Evolutionary conservation across 2,113 vertebrate genomes (phyloP).

Genomic region (Phalacrocorax pelagicus): DNA sequence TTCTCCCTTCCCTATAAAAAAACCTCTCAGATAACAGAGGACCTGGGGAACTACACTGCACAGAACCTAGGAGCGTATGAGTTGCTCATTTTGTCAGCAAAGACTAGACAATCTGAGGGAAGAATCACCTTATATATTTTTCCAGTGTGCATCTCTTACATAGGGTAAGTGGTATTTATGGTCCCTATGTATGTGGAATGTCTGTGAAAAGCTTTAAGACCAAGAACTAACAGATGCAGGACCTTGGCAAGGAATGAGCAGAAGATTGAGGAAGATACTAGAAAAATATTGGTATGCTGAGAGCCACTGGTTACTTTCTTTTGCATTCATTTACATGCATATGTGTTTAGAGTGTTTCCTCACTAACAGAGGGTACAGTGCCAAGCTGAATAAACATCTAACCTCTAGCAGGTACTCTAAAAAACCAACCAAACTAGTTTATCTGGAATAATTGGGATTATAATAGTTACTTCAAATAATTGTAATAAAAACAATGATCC

Average conservation of each 20-base stretch:
- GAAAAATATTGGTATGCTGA: not conserved
- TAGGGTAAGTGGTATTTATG: not conserved
- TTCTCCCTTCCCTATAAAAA: not conserved
- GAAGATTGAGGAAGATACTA: not conserved
- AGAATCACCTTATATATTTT: not conserved
- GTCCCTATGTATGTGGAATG: not conserved
- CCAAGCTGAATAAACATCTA: not conserved
- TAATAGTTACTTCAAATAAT: not conserved
- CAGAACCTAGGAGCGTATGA: fast-evolving
- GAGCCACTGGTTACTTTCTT: not conserved
- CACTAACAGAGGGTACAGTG: not conserved
- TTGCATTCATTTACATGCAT: not conserved
- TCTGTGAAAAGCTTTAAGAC: not conserved
- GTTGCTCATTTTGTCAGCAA: not conserved
- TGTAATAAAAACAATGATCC: not conserved
- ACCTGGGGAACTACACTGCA: no score
- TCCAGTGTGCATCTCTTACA: not conserved
- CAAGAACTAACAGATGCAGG: not conserved
- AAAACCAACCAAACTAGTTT: not conserved
- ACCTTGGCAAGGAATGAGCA: not conserved
- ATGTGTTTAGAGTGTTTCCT: not conserved
- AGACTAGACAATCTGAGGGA: not conserved
- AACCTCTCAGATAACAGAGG: fast-evolving
- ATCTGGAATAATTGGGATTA: not conserved
- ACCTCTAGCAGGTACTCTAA: not conserved